Conservation (phyloP, 2,113 vertebrate species). For the Labrus mixtus region DNA sequence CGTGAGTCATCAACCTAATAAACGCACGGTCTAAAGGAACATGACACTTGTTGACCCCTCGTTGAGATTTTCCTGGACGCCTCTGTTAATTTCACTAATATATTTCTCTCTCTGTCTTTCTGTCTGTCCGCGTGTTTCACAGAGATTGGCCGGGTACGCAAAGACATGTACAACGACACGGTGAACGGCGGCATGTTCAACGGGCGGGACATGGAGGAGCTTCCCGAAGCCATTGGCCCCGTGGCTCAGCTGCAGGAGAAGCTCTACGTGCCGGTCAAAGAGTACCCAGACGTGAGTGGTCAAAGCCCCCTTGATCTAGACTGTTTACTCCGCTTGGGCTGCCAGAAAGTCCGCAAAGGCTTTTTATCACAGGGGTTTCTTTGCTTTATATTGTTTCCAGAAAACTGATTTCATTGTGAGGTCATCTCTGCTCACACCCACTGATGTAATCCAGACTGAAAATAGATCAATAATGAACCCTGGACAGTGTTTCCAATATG, state of each 20-base stretch:
- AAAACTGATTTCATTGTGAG: constrained; percentile 52
- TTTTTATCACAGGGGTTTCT: constrained; percentile 4
- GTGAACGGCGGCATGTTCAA: constrained; percentile 95
- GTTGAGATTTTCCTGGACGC: neutral
- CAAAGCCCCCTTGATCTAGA: constrained; percentile 27
- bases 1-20: constrained; percentile 55
- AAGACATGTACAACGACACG: constrained; percentile 99
- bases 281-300: constrained; percentile 97
- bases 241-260: constrained; percentile 99
- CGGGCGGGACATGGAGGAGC: constrained; percentile 91
- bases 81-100: neutral
- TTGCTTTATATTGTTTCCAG: constrained; percentile 38
- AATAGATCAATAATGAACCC: constrained; percentile 40
- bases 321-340: constrained; percentile 51
- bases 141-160: constrained; percentile 99
- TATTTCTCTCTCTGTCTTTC: neutral
- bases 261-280: constrained; percentile 99
- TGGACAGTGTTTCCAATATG: neutral
- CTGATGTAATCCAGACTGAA: constrained; percentile 46
- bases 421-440: constrained; percentile 54
- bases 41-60: constrained; percentile 28
- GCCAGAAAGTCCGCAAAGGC: constrained; percentile 5
- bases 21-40: constrained; percentile 43
- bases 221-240: constrained; percentile 95
- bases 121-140: constrained; percentile 17